Percentiles rank a stretch among this genome's conserved stretches.
Evolutionary conservation across 2,888 invertebrate species (phyloP).

Genomic region (Polyploca ridens): DNA sequence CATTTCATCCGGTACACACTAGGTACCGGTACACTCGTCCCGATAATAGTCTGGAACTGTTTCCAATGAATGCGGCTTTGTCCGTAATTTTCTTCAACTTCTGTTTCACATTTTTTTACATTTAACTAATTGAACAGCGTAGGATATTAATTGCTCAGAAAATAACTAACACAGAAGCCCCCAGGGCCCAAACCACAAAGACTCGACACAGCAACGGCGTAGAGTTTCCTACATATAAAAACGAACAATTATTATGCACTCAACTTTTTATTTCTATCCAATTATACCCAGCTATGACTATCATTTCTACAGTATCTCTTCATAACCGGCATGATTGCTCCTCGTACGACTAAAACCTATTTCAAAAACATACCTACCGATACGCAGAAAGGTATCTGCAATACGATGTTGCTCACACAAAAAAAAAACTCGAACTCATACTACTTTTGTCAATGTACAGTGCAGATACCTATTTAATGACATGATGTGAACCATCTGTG

Average conservation of each 20-base stretch:
- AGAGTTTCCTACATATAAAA: slow-evolving; percentile 62
- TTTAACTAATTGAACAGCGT: slow-evolving; percentile 73
- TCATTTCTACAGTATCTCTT: slow-evolving; percentile 57
- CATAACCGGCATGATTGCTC: slow-evolving; percentile 41
- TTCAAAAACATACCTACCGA: slow-evolving; percentile 18
- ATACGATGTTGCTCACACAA: background rate
- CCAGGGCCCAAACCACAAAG: slow-evolving; percentile 74
- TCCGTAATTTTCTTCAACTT: slow-evolving; percentile 63
- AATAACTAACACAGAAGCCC: slow-evolving; percentile 66
- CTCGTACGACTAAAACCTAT: slow-evolving; percentile 44
- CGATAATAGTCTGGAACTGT: slow-evolving; percentile 55
- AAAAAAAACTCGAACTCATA: background rate
- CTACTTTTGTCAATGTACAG: background rate
- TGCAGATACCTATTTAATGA: too few relatives aligned
- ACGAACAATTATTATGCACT: slow-evolving; percentile 70
- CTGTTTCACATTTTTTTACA: slow-evolving; percentile 72
- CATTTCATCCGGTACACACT: slow-evolving; percentile 52
- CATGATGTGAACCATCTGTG: too few relatives aligned
- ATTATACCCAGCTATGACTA: slow-evolving; percentile 52
- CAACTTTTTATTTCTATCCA: slow-evolving; percentile 62
- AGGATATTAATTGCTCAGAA: slow-evolving; percentile 80
- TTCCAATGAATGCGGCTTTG: slow-evolving; percentile 56
- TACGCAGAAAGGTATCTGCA: background rate
- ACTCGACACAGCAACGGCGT: slow-evolving; percentile 51
- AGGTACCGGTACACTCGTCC: slow-evolving; percentile 21